phyloP scores from a whole-genome alignment of 2,113 vertebrate genomes.

The Diadophis punctatus region DNA sequence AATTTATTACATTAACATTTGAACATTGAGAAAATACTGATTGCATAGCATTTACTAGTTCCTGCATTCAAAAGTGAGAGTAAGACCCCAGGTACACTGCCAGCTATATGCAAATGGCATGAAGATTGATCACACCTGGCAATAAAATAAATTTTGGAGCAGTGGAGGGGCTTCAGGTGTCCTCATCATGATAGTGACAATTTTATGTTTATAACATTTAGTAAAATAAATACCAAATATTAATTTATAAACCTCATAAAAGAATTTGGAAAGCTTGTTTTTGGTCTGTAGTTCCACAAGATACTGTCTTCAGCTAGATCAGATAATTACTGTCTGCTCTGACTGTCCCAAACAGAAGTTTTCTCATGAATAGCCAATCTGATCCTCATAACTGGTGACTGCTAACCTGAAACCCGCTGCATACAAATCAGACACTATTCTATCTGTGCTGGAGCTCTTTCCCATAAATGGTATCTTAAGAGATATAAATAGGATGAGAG shows the following conservation, averaged over 20 bases:
- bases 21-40: neutral
- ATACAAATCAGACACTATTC: neutral
- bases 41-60: neutral
- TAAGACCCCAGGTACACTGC: neutral
- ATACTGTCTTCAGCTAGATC: neutral
- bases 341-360: neutral
- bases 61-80: neutral
- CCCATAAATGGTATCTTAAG: neutral
- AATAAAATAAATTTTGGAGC: neutral
- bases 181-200: neutral
- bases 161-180: neutral
- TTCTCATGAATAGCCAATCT: neutral
- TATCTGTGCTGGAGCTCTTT: neutral
- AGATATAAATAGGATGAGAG: neutral
- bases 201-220: neutral
- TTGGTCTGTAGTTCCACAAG: neutral
- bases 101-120: neutral
- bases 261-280: neutral
- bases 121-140: neutral
- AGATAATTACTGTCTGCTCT: neutral
- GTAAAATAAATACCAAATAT: neutral
- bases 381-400: neutral
- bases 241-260: neutral
- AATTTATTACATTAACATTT: neutral
- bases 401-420: neutral